phyloP scores from a whole-genome alignment of 2,113 vertebrate genomes.

The Laticauda colubrina region DNA sequence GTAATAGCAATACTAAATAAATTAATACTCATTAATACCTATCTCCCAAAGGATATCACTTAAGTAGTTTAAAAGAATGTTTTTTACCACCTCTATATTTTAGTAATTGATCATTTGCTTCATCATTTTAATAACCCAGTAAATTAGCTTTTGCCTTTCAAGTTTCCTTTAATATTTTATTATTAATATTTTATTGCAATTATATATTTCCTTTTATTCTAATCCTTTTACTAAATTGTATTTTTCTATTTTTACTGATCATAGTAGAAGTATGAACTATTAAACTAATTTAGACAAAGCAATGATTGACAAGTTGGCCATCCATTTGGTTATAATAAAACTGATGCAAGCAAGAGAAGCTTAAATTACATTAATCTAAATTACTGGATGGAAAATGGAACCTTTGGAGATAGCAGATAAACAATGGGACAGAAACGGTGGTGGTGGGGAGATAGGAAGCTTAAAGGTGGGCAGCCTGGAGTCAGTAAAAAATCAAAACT shows the following conservation, averaged over 20 bases:
- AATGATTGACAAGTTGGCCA: not conserved
- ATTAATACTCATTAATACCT: not conserved
- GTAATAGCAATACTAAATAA: not conserved
- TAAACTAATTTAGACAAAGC: not conserved
- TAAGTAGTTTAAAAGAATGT: not conserved
- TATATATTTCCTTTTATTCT: not conserved
- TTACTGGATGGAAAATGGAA: not conserved
- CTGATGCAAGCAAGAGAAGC: not conserved
- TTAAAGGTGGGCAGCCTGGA: not conserved
- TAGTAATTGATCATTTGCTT: not conserved
- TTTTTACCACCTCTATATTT: not conserved
- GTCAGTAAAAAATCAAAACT: not conserved
- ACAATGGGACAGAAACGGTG: not conserved
- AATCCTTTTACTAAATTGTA: not conserved
- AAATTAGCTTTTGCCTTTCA: not conserved
- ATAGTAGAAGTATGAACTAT: not conserved
- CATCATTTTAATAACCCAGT: not conserved
- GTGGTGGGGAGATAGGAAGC: not conserved
- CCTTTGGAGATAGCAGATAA: not conserved
- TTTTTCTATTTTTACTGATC: not conserved
- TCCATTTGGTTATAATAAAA: not conserved
- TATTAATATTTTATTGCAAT: not conserved
- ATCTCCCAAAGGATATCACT: not conserved
- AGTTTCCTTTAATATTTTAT: not conserved
- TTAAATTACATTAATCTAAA: not conserved